Base-by-base conservation (phyloP, 2,797 vertebrate species). In the Rhadinocentrus ornatus region DNA sequence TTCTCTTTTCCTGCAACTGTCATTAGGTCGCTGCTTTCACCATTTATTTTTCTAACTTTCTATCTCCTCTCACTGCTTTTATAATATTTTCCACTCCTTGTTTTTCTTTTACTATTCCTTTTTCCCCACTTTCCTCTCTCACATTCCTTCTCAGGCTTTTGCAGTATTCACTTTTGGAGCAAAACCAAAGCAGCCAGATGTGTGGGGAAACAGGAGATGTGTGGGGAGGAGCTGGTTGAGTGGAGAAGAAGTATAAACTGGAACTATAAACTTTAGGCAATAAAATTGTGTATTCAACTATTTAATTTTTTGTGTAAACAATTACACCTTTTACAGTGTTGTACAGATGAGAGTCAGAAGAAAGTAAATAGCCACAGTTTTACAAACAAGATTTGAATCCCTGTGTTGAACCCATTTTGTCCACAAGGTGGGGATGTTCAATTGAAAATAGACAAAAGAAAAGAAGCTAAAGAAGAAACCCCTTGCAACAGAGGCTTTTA, bases 121-220 rank as follows among this genome's bases (percentile, higher is more conserved):
- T 65, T 26, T 4, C 62, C 35, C 34, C 26, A 4, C 26, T 24
- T 31, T n/a, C 18, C 60, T n/a, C 26, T 27, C 41, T 44, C n/a
- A 16, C 76, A 72, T 78, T 44, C 59, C 68, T 60, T 64, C 68
- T 71, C 29, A 44, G 67, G 22, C 41, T 73, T 85, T 58, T 75
- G 81, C 84, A 85, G 86, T 79, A 63, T 84, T 80, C 71, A 62
- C 55, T 74, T 77, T 79, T 91, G 90, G 86, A 88, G 70, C 20
- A 65, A 56, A 57, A 60, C 75, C 87, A 90, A 77, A 79, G 71
- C 66, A 78, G 63, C 86, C 93, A 93, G 91, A 94, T 94, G 93
- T 53, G 16, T 91, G 66, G 64, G 41, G 53, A 69, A 85, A 85
- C 86, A 63, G 62, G 71, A 59, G 57, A 86, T 74, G 37, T 41